These are phyloP conservation scores for Mesembrinibis cayennensis DNA, from an alignment of 2,113 vertebrate species.

Conservation along the genomic window DNA sequence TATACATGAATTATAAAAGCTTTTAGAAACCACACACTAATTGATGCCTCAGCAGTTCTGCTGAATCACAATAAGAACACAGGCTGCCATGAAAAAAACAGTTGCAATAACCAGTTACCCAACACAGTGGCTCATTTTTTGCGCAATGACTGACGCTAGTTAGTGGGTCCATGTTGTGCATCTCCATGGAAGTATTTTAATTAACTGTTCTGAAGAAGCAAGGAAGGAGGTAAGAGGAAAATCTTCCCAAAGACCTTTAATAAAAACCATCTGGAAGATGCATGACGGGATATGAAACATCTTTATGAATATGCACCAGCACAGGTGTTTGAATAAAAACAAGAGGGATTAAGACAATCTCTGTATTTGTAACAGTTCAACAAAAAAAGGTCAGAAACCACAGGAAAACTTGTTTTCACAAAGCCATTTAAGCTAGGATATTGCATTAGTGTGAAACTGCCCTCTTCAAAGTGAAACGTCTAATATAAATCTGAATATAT, in stretches of 20 bases:
- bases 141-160: constrained; percentile 40
- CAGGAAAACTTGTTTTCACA: constrained; percentile 12
- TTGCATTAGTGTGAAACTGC: background rate
- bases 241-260: constrained; percentile 40
- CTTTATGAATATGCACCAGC: constrained; percentile 40
- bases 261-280: constrained; percentile 35
- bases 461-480: background rate
- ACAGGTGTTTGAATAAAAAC: constrained; percentile 55
- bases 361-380: background rate
- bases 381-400: constrained; percentile 30
- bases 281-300: background rate
- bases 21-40: constrained; percentile 68
- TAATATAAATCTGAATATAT: constrained; percentile 39
- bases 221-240: background rate
- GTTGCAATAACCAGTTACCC: constrained; percentile 26
- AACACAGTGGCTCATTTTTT: background rate
- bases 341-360: constrained; percentile 18
- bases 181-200: constrained; percentile 63
- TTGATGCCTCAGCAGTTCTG: constrained; percentile 72
- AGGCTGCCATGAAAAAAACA: background rate
- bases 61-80: constrained; percentile 60
- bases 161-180: constrained; percentile 33
- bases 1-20: constrained; percentile 72
- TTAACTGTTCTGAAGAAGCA: constrained; percentile 35
- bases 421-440: constrained; percentile 6